Evolutionary conservation across 2,797 vertebrate species (phyloP).

Genomic region (Thalassophryne amazonica): DNA sequence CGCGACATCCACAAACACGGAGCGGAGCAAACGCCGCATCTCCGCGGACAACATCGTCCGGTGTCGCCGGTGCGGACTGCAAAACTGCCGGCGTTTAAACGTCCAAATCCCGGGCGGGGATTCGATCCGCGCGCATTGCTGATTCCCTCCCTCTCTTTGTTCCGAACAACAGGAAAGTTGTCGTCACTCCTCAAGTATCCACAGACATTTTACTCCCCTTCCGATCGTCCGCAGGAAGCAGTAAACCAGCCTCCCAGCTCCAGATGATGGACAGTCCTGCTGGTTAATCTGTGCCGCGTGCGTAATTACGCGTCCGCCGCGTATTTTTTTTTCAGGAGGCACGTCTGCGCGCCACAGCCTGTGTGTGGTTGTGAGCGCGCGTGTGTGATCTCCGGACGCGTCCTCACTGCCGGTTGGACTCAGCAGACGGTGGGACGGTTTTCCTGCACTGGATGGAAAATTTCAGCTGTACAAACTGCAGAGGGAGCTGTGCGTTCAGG

Average conservation of each 20-base stretch:
- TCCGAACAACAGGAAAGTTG: slow-evolving; percentile 64
- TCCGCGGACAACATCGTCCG: slow-evolving; percentile 54
- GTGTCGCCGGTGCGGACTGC: slow-evolving; percentile 18
- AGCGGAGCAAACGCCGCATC: slow-evolving; percentile 52
- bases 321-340: no score
- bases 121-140: slow-evolving; percentile 26
- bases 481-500: slow-evolving; percentile 74
- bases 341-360: no score
- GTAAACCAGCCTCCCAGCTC: neutral
- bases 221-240: slow-evolving; percentile 27
- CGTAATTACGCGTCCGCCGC: neutral
- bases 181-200: slow-evolving; percentile 71
- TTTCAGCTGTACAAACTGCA: slow-evolving; percentile 62
- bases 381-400: slow-evolving; percentile 29
- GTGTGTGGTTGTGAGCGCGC: neutral
- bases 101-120: slow-evolving; percentile 18
- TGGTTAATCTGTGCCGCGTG: neutral
- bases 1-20: slow-evolving; percentile 54
- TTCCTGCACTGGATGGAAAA: slow-evolving; percentile 57
- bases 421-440: slow-evolving; percentile 62
- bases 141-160: neutral
- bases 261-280: slow-evolving; percentile 6
- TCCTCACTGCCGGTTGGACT: slow-evolving; percentile 48
- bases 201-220: slow-evolving; percentile 43
- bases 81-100: slow-evolving; percentile 6